phyloP scores from a whole-genome alignment of 2,797 vertebrate genomes.

The Lacerta agilis region DNA sequence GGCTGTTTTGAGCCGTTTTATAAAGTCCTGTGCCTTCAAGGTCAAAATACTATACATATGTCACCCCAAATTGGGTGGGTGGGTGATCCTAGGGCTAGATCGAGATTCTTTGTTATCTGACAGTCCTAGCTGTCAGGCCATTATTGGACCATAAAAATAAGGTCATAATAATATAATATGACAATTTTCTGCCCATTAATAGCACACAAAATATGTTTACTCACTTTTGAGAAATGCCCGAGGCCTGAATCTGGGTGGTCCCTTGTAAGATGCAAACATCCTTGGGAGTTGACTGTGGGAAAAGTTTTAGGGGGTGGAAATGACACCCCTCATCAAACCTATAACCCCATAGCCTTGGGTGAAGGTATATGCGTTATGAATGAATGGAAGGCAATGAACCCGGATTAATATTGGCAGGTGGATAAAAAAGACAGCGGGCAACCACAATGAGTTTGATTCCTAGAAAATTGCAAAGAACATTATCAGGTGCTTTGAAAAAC shows the following conservation, averaged over 20 bases:
- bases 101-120: neutral
- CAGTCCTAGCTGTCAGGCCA: neutral
- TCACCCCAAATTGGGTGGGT: neutral
- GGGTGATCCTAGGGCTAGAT: neutral
- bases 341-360: neutral
- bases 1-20: neutral
- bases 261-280: neutral
- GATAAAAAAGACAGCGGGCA: neutral
- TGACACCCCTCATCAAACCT: neutral
- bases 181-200: neutral
- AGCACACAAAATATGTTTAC: neutral
- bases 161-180: neutral
- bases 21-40: neutral
- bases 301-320: neutral
- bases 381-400: neutral
- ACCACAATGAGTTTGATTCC: neutral
- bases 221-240: neutral
- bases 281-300: neutral
- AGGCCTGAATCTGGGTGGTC: neutral
- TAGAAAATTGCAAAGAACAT: neutral
- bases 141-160: neutral
- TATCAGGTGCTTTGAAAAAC: neutral
- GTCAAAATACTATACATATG: neutral
- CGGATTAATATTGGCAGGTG: slow-evolving; percentile 1
- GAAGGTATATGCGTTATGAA: neutral